A percentile compares a stretch with the other conserved stretches of the same genome.
Evolutionary conservation across 2,113 vertebrate genomes (phyloP).

Genomic region (Zosterops borbonicus): DNA sequence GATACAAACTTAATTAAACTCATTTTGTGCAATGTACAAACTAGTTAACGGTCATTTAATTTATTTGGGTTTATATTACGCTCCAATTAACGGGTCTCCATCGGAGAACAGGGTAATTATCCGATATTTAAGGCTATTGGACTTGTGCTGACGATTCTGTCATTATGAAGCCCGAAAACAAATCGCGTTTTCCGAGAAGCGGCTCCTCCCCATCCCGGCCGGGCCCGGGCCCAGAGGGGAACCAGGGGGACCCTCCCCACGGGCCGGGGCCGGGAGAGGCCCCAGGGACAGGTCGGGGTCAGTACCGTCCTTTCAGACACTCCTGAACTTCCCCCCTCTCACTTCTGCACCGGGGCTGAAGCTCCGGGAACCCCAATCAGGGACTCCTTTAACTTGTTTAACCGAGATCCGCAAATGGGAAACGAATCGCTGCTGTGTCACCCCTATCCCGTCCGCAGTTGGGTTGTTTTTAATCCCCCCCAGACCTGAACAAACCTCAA

Average conservation of each 20-base stretch:
- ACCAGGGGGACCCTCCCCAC: neutral
- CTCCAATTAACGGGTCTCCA: slow-evolving; percentile 59
- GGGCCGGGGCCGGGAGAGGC: neutral
- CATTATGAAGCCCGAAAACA: neutral
- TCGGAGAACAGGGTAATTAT: slow-evolving; percentile 60
- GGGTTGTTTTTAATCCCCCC: neutral
- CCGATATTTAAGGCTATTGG: slow-evolving; percentile 22
- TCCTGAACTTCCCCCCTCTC: neutral
- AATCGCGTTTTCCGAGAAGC: neutral
- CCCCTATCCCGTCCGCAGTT: neutral
- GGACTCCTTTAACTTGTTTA: neutral
- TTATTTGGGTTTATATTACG: slow-evolving; percentile 72
- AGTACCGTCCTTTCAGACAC: neutral
- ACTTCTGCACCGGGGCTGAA: neutral
- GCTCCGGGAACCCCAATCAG: neutral
- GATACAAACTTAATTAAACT: slow-evolving; percentile 79
- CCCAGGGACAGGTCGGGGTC: neutral
- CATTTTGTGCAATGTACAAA: slow-evolving; percentile 72
- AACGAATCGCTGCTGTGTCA: fast-evolving
- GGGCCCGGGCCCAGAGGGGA: neutral
- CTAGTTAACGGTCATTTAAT: slow-evolving; percentile 77
- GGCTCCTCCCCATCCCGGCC: neutral
- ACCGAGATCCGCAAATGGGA: fast-evolving
- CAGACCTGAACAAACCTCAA: neutral
- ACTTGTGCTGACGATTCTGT: slow-evolving; percentile 18